These are phyloP conservation scores for Pipistrellus pipistrellus DNA, from an alignment of 2,797 vertebrate species.

Conservation along the genomic window DNA sequence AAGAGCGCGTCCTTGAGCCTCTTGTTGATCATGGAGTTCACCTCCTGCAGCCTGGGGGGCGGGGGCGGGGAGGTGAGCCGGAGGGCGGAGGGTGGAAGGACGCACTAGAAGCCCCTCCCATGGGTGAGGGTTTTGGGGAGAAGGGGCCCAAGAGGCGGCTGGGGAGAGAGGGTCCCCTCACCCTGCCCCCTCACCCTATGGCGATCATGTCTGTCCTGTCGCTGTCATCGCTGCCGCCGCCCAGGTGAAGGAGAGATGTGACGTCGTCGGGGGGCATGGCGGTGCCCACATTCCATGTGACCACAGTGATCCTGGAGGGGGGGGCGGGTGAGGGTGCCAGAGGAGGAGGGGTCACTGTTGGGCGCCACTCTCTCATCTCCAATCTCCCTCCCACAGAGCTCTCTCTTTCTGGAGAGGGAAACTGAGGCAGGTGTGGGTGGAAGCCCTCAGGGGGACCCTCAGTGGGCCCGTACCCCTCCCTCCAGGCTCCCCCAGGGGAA, in stretches of 20 bases:
- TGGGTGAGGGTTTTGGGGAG: not conserved
- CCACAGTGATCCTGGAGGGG: conserved; percentile 93
- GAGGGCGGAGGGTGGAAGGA: not conserved
- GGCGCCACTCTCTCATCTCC: not conserved
- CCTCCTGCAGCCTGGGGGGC: conserved; percentile 94
- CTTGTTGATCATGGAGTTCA: conserved; percentile 99
- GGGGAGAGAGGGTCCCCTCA: not conserved
- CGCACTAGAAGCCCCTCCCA: not conserved
- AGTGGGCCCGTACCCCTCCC: not conserved
- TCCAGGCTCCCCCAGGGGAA: not conserved
- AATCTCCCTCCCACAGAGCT: not conserved
- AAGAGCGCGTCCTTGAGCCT: conserved; percentile 98
- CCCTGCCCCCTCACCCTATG: conserved; percentile 93
- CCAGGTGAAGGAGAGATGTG: conserved; percentile 95
- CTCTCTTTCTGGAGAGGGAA: conserved; percentile 30
- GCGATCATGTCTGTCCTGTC: conserved; percentile 95
- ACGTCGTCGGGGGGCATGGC: conserved; percentile 96
- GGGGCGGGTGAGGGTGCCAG: conserved; percentile 60
- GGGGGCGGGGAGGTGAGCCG: not conserved
- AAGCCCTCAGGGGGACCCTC: not conserved
- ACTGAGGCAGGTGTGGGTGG: not conserved
- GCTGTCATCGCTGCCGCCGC: conserved; percentile 91
- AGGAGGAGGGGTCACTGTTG: conserved; percentile 55
- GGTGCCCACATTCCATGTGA: conserved; percentile 98
- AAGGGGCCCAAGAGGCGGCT: not conserved